A percentile compares a stretch with the other conserved stretches of the same genome.
Evolutionary conservation across 2,113 vertebrate species (phyloP).

Genomic region (Sturnira hondurensis): DNA sequence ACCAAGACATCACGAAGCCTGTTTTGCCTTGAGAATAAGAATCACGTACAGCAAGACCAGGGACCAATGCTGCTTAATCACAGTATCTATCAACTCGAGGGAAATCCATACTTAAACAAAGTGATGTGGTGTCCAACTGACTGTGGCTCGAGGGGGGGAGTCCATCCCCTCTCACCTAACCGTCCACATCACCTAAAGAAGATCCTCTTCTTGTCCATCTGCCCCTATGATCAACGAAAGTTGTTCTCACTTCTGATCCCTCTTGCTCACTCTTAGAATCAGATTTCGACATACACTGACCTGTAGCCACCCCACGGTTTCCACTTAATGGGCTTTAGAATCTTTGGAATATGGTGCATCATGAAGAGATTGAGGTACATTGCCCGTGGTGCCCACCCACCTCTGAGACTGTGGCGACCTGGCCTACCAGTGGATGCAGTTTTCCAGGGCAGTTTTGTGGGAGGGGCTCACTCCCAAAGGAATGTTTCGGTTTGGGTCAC

Average conservation of each 20-base stretch:
- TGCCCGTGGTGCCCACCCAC: too few relatives aligned
- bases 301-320: background rate
- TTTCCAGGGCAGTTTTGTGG: background rate
- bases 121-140: background rate
- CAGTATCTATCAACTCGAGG: background rate
- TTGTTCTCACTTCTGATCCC: background rate
- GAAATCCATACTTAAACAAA: background rate
- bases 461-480: background rate
- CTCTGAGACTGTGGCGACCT: background rate
- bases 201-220: background rate
- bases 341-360: background rate
- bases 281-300: background rate
- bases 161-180: background rate
- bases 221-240: background rate
- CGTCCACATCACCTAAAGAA: background rate
- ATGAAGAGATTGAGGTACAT: background rate
- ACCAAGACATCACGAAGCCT: background rate
- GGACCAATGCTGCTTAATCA: background rate
- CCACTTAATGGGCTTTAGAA: background rate
- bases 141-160: background rate
- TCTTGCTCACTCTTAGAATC: background rate
- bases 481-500: background rate
- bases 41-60: background rate
- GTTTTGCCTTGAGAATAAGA: background rate
- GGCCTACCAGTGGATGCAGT: background rate